These are phyloP conservation scores for Streptopelia turtur DNA, from an alignment of 2,797 vertebrate species.

Conservation along the genomic window DNA sequence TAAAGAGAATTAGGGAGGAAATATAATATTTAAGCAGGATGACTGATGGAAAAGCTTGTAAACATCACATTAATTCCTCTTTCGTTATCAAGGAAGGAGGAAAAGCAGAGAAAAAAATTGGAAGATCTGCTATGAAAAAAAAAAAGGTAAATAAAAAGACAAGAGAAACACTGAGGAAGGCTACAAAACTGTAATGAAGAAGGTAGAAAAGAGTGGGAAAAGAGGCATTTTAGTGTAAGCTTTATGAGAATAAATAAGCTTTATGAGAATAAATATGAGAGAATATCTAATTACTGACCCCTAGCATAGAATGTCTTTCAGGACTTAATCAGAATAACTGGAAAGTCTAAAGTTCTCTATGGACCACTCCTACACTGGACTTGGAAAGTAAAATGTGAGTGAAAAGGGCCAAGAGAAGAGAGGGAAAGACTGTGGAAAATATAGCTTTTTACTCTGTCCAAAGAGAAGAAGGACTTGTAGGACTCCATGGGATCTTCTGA, in stretches of 20 bases:
- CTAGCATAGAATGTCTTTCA: background rate
- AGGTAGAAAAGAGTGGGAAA: background rate
- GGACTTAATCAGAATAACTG: background rate
- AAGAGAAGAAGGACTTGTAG: background rate
- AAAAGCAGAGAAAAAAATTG: background rate
- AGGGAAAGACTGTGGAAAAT: background rate
- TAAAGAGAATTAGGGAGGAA: conserved; percentile 2
- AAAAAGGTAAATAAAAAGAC: background rate
- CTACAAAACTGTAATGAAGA: background rate
- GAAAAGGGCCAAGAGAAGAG: background rate
- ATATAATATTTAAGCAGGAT: conserved; percentile 3
- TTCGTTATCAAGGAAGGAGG: background rate
- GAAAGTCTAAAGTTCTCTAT: background rate
- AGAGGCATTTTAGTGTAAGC: background rate
- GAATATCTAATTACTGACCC: background rate
- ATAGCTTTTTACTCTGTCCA: background rate
- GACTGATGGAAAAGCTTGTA: background rate
- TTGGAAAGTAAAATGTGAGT: background rate
- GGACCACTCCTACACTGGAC: background rate
- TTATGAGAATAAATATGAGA: background rate
- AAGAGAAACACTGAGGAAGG: background rate
- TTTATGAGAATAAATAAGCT: background rate
- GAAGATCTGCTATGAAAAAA: background rate
- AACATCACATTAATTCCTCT: conserved; percentile 33
- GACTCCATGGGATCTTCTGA: background rate